Evolutionary conservation across 2,113 vertebrate species (phyloP).

Genomic region (Sigmodon hispidus): DNA sequence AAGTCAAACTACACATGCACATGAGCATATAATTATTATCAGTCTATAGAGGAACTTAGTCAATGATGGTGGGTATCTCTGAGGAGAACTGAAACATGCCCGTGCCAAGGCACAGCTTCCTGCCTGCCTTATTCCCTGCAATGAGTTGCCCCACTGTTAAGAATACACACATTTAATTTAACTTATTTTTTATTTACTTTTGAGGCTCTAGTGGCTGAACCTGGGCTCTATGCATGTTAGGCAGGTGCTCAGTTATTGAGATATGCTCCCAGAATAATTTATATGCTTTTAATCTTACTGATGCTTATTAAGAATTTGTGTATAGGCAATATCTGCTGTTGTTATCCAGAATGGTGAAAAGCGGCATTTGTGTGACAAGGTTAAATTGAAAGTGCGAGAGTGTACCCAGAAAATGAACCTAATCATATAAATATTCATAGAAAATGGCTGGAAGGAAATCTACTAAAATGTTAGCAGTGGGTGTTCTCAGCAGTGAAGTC

Average conservation of each 20-base stretch:
- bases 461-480: constrained; percentile 38
- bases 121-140: neutral
- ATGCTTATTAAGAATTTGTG: neutral
- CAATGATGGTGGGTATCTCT: neutral
- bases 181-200: neutral
- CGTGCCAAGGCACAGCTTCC: neutral
- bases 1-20: neutral
- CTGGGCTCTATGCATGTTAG: neutral
- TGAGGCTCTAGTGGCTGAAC: neutral
- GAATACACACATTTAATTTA: neutral
- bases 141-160: neutral
- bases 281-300: neutral
- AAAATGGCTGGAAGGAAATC: constrained; percentile 49
- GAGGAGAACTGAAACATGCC: neutral
- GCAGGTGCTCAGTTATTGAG: neutral
- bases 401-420: constrained; percentile 28
- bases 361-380: neutral
- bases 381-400: constrained; percentile 49
- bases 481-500: constrained; percentile 51
- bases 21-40: neutral
- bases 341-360: neutral
- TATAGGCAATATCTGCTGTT: neutral
- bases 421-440: constrained; percentile 55
- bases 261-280: too few relatives aligned
- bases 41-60: neutral